Evolutionary conservation across 2,797 vertebrate species (phyloP), one percentile per base, ranked within the genome.

Genomic region (Lophura swinhoii): DNA sequence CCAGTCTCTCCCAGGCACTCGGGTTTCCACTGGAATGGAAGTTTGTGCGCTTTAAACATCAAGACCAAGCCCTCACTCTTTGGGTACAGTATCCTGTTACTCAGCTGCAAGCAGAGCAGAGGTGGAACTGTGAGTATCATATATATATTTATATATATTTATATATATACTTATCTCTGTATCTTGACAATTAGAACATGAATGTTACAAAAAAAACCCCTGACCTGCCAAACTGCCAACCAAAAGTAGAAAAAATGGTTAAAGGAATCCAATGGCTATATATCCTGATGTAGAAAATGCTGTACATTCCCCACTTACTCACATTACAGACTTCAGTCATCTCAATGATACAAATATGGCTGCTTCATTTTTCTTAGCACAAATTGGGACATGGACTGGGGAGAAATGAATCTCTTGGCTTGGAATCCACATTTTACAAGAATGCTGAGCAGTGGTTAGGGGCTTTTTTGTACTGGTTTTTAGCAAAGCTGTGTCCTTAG

Each of bases 401-500:
- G 93, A 68, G 33, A 28, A 71, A 41, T 60, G 67, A 70, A 87
- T 44, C 84, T 73, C 93, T 96, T 95, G 96, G 94, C 96, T 97
- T 93, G 79, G 90, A 91, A 88, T 91, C 96, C 94, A 87, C 51
- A 0, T 84, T 88, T 87, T 64, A 68, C 69, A 84, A 67, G 94
- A 84, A 87, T 8, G 63, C 2, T n/a, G 69, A 94, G 68, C 94
- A 73, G 68, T 53, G 77, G 56, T 23, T 51, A 43, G 93, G 93
- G 73, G 88, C 88, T 80, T 82, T 82, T 91, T 49, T 79, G 67
- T 78, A 86, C 74, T 84, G 82, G 29, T 56, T 94, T 94, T 86
- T 67, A 88, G 94, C 95, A 92, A 93, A 95, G 94, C 95, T 87
- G 93, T 91, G 97, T 95, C 94, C 82, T 96, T 97, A 97, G 97